These are phyloP conservation scores for Leucophenga maculata DNA, from an alignment of 2,888 invertebrate genomes.

Conservation along the genomic window DNA sequence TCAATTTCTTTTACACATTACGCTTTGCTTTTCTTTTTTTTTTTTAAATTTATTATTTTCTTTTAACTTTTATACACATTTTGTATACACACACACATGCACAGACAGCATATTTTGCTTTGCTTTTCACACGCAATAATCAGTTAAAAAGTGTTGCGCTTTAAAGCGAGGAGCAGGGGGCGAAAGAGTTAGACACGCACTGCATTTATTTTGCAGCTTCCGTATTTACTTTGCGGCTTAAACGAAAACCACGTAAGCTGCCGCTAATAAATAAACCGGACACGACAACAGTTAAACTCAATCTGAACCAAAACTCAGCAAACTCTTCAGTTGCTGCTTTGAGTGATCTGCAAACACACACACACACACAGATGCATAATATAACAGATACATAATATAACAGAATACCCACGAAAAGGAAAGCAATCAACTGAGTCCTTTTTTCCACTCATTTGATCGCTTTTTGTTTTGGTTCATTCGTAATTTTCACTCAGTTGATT, in stretches of 20 bases:
- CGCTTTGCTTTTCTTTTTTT: slow-evolving; percentile 24
- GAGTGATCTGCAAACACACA: too few relatives aligned
- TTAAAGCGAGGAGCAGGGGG: neutral
- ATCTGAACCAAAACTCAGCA: slow-evolving; percentile 52
- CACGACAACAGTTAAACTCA: slow-evolving; percentile 66
- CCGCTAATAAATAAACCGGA: neutral
- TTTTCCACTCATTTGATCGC: too few relatives aligned
- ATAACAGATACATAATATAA: too few relatives aligned
- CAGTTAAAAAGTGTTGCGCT: neutral
- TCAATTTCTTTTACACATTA: slow-evolving; percentile 48
- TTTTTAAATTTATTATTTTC: slow-evolving; percentile 17
- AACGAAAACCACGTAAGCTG: neutral
- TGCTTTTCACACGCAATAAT: slow-evolving; percentile 2
- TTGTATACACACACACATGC: slow-evolving; percentile 5
- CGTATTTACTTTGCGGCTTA: neutral
- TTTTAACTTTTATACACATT: slow-evolving; percentile 4
- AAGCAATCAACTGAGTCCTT: too few relatives aligned
- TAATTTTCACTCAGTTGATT: too few relatives aligned
- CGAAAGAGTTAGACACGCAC: slow-evolving; percentile 1
- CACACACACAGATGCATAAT: too few relatives aligned
- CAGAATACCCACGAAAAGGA: too few relatives aligned
- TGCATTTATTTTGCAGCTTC: slow-evolving; percentile 7
- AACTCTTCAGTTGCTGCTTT: neutral
- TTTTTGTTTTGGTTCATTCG: too few relatives aligned
- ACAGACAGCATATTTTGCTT: slow-evolving; percentile 12